Evolutionary conservation across 2,797 vertebrate genomes (phyloP).

Genomic region (Acestrorhynchus altus): DNA sequence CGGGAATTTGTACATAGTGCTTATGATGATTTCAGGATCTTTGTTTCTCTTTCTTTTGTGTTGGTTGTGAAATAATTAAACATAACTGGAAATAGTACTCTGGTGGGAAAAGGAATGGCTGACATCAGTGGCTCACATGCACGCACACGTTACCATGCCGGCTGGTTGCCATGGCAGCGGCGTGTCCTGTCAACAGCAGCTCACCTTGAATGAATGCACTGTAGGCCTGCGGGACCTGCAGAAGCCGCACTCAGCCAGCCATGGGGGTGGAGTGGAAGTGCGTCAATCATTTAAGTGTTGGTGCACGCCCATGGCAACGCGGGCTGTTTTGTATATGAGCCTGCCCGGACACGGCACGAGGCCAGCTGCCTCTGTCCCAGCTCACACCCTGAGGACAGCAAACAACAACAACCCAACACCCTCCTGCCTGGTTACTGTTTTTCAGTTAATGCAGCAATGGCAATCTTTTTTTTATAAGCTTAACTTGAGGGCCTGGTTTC

Average conservation of each 20-base stretch:
- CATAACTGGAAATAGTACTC: neutral
- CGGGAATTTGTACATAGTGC: neutral
- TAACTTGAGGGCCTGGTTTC: conserved; percentile 17
- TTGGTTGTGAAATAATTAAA: neutral
- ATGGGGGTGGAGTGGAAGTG: conserved; percentile 65
- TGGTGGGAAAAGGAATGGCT: conserved; percentile 1
- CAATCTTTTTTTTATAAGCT: neutral
- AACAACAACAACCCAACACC: conserved; percentile 59
- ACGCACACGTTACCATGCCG: conserved; percentile 66
- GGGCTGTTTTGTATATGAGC: conserved; percentile 59
- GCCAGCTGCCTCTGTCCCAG: conserved; percentile 47
- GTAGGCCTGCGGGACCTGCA: conserved; percentile 68
- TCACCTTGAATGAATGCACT: conserved; percentile 76
- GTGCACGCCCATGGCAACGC: conserved; percentile 72
- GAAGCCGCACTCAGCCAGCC: conserved; percentile 50
- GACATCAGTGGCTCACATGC: conserved; percentile 67
- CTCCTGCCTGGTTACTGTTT: conserved; percentile 28
- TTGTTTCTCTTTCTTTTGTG: neutral
- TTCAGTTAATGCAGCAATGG: neutral
- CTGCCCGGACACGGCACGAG: conserved; percentile 53
- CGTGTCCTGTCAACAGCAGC: conserved; percentile 72
- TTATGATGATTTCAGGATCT: neutral
- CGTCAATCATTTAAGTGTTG: conserved; percentile 65
- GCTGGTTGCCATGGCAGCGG: conserved; percentile 77
- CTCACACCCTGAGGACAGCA: conserved; percentile 59